phyloP scores from a whole-genome alignment of 2,888 invertebrate species.

The Chrysotoxum bicinctum region DNA sequence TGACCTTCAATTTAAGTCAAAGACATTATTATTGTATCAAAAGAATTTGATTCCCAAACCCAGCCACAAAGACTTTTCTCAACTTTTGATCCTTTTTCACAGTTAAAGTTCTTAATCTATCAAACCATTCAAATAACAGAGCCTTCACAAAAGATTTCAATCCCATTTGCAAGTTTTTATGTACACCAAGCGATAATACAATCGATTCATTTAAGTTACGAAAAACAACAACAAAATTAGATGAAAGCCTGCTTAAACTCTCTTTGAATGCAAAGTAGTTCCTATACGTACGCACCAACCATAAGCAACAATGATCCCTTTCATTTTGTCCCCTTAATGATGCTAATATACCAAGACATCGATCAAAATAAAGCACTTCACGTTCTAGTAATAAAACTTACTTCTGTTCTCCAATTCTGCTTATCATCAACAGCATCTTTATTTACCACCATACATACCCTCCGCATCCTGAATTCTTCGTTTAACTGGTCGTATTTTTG shows the following conservation, averaged over 20 bases:
- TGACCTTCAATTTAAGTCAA: not conserved
- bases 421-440: slow-evolving; percentile 51
- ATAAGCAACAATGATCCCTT: slow-evolving; percentile 41
- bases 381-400: slow-evolving; percentile 55
- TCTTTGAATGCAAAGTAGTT: slow-evolving; percentile 29
- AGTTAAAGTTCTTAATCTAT: slow-evolving; percentile 7
- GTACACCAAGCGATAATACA: slow-evolving; percentile 5
- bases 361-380: slow-evolving; percentile 66
- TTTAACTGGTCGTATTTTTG: not conserved
- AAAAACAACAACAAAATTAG: slow-evolving; percentile 19
- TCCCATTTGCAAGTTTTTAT: slow-evolving; percentile 22
- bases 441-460: not conserved
- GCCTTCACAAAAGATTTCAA: slow-evolving; percentile 19
- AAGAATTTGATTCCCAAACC: not conserved
- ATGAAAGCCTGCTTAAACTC: slow-evolving; percentile 6
- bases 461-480: not conserved
- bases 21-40: not conserved
- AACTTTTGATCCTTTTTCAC: slow-evolving; percentile 17
- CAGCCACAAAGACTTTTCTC: not conserved
- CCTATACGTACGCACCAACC: not conserved
- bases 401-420: slow-evolving; percentile 47
- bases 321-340: slow-evolving; percentile 39
- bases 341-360: slow-evolving; percentile 52
- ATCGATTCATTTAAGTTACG: slow-evolving; percentile 27
- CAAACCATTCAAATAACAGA: not conserved